phyloP scores from a whole-genome alignment of 1,140 invertebrate species.

The Phocides pigmalion region DNA sequence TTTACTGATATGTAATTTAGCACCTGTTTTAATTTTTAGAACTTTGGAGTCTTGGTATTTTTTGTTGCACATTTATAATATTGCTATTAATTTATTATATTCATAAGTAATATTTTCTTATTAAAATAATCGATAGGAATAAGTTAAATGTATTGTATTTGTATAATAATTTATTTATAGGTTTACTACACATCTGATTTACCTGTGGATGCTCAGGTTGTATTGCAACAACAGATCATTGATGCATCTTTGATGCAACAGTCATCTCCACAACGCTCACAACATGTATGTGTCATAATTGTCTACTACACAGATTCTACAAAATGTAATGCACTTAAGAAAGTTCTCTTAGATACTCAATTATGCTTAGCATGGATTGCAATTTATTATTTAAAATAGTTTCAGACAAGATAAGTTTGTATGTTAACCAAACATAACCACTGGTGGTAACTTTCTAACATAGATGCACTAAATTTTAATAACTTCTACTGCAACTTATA shows the following conservation, averaged over 20 bases:
- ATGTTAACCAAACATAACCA: slow-evolving; percentile 9
- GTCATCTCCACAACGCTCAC: slow-evolving; percentile 75
- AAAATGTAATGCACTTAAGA: slow-evolving; percentile 36
- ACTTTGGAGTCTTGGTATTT: background rate
- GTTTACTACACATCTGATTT: slow-evolving; percentile 84
- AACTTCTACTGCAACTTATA: slow-evolving; percentile 4
- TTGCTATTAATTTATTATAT: slow-evolving; percentile 21
- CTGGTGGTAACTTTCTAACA: background rate
- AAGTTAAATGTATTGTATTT: slow-evolving; percentile 38
- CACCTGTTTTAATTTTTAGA: slow-evolving; percentile 7
- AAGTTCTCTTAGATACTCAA: slow-evolving; percentile 26
- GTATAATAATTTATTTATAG: slow-evolving; percentile 77
- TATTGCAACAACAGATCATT: slow-evolving; percentile 83
- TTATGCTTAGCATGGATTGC: slow-evolving; percentile 36
- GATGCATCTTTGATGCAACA: slow-evolving; percentile 82
- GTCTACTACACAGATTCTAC: slow-evolving; percentile 47
- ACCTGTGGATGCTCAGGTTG: slow-evolving; percentile 81
- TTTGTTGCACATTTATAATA: slow-evolving; percentile 30
- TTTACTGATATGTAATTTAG: slow-evolving; percentile 12
- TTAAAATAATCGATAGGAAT: slow-evolving; percentile 13
- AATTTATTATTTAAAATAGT: slow-evolving; percentile 9
- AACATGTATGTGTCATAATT: slow-evolving; percentile 79
- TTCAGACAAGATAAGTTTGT: background rate
- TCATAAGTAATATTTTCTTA: slow-evolving; percentile 15
- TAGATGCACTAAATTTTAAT: slow-evolving; percentile 10